phyloP scores from a whole-genome alignment of 2,113 vertebrate genomes.

The Siniperca knerii region DNA sequence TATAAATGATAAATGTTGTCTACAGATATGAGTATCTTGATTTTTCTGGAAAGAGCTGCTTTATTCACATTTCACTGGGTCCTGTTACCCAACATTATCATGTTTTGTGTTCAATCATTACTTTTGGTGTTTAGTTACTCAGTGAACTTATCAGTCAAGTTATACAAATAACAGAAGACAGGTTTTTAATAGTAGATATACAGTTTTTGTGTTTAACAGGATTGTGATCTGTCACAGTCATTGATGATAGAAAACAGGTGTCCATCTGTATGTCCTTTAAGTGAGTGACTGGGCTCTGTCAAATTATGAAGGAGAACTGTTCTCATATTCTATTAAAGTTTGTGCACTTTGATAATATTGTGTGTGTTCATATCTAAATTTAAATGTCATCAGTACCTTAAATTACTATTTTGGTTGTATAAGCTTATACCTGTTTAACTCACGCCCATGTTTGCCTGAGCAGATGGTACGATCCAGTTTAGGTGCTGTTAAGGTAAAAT shows the following conservation, averaged over 20 bases:
- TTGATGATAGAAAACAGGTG: background rate
- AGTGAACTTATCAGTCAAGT: too few relatives aligned
- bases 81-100: background rate
- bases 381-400: background rate
- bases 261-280: background rate
- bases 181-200: background rate
- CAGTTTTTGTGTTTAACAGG: background rate
- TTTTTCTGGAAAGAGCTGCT: background rate
- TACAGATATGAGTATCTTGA: background rate
- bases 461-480: background rate
- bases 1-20: background rate
- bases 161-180: background rate
- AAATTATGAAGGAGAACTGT: background rate
- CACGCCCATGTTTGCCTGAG: background rate
- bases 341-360: background rate
- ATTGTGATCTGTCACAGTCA: background rate
- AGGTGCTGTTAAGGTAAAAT: background rate
- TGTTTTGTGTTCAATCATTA: background rate
- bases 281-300: background rate
- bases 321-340: background rate
- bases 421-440: background rate
- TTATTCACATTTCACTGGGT: background rate
- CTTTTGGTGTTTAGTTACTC: background rate
- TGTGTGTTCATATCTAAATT: background rate
- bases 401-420: background rate